Evolutionary conservation across 1,140 invertebrate genomes (phyloP).

Genomic region (Aphidius gifuensis): DNA sequence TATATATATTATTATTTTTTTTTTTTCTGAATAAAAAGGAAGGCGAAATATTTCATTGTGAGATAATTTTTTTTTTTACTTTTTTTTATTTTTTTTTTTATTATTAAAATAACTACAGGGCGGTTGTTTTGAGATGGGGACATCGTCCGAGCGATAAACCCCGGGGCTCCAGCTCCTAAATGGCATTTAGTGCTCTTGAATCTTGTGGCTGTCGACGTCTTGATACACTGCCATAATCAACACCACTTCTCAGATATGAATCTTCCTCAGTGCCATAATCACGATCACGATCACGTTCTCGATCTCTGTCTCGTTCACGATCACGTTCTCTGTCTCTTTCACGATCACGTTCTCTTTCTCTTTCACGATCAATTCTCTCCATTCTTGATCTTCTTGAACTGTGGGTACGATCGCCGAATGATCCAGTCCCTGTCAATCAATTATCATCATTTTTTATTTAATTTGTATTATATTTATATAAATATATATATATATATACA

Average conservation of each 20-base stretch:
- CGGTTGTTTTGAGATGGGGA: constrained; percentile 53
- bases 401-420: constrained; percentile 40
- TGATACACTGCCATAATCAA: constrained; percentile 38
- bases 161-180: constrained; percentile 56
- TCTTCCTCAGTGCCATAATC: constrained; percentile 49
- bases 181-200: constrained; percentile 48
- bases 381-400: constrained; percentile 46
- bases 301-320: constrained; percentile 25
- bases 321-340: constrained; percentile 28
- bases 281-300: constrained; percentile 34
- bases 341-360: constrained; percentile 14
- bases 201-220: constrained; percentile 50
- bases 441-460: background rate
- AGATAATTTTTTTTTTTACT: constrained; percentile 20
- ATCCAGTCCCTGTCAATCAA: constrained; percentile 32
- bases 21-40: background rate
- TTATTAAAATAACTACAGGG: constrained; percentile 41
- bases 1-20: too few species aligned
- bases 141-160: constrained; percentile 53
- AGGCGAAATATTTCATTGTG: background rate
- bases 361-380: constrained; percentile 42
- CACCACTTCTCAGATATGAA: constrained; percentile 36
- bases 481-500: too few species aligned
- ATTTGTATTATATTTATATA: background rate
- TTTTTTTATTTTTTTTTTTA: constrained; percentile 20